A percentile compares a stretch with the other conserved stretches of the same genome.
Conservation (phyloP, 53 echinoderm and acorn worm genomes). For the Echinometra lucunter region DNA sequence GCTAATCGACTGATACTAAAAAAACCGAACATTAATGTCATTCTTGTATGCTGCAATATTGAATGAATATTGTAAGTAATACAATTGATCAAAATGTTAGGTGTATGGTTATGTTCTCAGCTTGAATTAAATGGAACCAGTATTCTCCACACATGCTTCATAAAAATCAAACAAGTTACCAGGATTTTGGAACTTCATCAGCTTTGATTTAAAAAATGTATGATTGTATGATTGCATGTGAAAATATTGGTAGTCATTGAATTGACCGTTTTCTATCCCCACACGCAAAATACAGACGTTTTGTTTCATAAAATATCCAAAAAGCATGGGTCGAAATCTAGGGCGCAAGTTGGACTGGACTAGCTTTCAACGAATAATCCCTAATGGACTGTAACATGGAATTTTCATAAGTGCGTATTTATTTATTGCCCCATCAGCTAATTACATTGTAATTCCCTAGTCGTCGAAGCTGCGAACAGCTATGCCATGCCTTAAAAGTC, state of each 20-base stretch:
- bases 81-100: no score
- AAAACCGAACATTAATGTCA: background rate
- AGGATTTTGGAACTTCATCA: background rate
- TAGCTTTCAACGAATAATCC: background rate
- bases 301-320: background rate
- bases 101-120: background rate
- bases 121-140: background rate
- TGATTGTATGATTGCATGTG: background rate
- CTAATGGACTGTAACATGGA: background rate
- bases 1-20: background rate
- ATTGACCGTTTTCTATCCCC: background rate
- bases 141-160: no score
- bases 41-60: background rate
- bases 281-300: background rate
- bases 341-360: background rate
- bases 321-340: background rate
- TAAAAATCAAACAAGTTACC: background rate
- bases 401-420: constrained; percentile 3
- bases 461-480: background rate
- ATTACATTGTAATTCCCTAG: constrained; percentile 5
- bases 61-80: background rate
- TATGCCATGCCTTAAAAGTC: background rate
- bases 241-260: background rate
- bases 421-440: constrained; percentile 20
- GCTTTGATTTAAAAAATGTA: background rate